A percentile compares a stretch with the other conserved stretches of the same genome.
phyloP scores from a whole-genome alignment of 2,888 invertebrate genomes.

The Aphidius colemani region DNA sequence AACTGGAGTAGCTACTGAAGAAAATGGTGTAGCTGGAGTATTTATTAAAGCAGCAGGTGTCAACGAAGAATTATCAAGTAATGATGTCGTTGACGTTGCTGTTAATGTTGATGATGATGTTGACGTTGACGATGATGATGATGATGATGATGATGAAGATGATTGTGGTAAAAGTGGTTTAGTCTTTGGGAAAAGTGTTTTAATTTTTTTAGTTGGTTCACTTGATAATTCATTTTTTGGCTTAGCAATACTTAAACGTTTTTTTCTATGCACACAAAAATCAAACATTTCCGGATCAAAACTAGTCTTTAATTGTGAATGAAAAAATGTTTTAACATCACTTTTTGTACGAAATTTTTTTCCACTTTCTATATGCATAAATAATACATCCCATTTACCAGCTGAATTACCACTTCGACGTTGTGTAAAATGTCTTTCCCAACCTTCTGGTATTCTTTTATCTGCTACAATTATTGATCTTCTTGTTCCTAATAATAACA shows the following conservation, averaged over 20 bases:
- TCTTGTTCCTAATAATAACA: constrained; percentile 42
- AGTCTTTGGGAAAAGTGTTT: constrained; percentile 54
- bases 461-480: constrained; percentile 72
- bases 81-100: too few species aligned
- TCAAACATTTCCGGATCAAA: constrained; percentile 66
- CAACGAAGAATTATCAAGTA: background rate
- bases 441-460: constrained; percentile 73
- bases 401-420: constrained; percentile 71
- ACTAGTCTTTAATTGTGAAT: constrained; percentile 56
- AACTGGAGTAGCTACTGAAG: constrained; percentile 36
- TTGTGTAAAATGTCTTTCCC: constrained; percentile 80
- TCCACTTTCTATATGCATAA: constrained; percentile 70
- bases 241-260: constrained; percentile 46
- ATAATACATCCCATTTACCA: constrained; percentile 82
- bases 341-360: constrained; percentile 67
- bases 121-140: background rate
- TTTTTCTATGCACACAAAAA: constrained; percentile 64
- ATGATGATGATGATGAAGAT: background rate
- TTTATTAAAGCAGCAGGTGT: background rate
- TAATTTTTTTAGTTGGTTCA: constrained; percentile 52
- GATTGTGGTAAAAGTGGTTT: constrained; percentile 33
- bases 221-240: constrained; percentile 38
- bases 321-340: constrained; percentile 64
- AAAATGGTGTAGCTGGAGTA: constrained; percentile 21
- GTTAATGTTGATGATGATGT: too few species aligned